Percentiles rank a stretch among this genome's conserved stretches.
These are phyloP conservation scores for Muscicapa striata DNA, from an alignment of 2,797 vertebrate species.

Conservation along the genomic window DNA sequence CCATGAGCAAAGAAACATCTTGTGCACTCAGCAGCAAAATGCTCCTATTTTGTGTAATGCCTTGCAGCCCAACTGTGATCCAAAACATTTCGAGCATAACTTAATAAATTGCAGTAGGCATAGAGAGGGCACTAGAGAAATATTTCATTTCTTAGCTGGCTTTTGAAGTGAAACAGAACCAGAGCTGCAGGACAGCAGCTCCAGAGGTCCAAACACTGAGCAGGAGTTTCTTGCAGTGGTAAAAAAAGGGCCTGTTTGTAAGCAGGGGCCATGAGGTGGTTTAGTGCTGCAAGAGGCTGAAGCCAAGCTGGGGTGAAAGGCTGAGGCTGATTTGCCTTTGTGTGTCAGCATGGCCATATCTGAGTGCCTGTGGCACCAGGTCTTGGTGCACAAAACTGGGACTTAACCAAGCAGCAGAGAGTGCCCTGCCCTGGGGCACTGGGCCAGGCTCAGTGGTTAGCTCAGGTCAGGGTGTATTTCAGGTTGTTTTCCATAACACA, in stretches of 20 bases:
- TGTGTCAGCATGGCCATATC: accelerated
- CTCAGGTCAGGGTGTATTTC: background rate
- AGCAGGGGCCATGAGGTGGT: background rate
- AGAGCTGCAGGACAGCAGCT: background rate
- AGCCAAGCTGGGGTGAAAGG: background rate
- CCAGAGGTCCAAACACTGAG: background rate
- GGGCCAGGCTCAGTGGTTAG: background rate
- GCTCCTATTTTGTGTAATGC: background rate
- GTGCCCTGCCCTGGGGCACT: background rate
- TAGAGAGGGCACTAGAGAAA: background rate
- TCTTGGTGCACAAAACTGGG: background rate
- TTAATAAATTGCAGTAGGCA: background rate
- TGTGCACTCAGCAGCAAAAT: background rate
- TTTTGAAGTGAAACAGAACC: slow-evolving; percentile 2
- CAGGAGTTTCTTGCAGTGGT: background rate
- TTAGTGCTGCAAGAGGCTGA: background rate
- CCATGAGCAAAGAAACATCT: background rate
- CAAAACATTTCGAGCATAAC: background rate
- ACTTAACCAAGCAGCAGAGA: background rate
- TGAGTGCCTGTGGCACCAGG: background rate
- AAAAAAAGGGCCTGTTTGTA: background rate
- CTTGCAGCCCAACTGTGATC: background rate
- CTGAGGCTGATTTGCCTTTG: background rate
- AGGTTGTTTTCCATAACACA: accelerated
- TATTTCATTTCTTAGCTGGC: background rate